Evolutionary conservation across 2,113 vertebrate species (phyloP), one percentile per base, ranked within the genome.

Genomic region (Hippocampus abdominalis): DNA sequence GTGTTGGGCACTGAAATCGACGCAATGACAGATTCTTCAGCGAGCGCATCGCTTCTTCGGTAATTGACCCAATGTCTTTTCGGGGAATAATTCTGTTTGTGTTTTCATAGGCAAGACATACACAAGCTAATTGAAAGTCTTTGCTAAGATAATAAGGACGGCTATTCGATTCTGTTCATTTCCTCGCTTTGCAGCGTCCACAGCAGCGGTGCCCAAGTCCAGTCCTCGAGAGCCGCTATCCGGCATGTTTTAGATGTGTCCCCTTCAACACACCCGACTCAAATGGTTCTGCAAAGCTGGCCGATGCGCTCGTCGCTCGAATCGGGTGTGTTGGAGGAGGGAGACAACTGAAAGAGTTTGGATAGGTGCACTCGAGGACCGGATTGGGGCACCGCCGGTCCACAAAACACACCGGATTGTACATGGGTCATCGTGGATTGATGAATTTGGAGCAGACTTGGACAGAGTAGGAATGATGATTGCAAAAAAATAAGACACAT

Each of bases 21-120:
- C 66, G 62, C 59, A 82, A 83, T 78, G 53, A 72, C 80, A 63
- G 73, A 73, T 78, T 81, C 48, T 74, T 84, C 63, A 74, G 44
- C 69, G 81, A 74, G 44, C 69, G 81, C 53, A 44, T 53, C 42
- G 10, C 42, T 20, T 18, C 18, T 49, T 77, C 62, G 70, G 21
- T 53, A 42, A 69, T 23, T 44, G 54, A 73, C 56, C 63, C 73
- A 61, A 64, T 75, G 69, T 70, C 70, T 72, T 80, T 78, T 51
- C 40, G 67, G 44, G 59, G 21, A 54, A 61, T 7, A 46, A 48
- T 60, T 69, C 72, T 32, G 53, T 53, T 18, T 36, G 10, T 6
- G 25, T 46, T 57, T 32, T 8, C n/a, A 16, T 32, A 5, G 8
- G 13, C 13, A 32, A 16, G 27, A 32, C 5, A 60, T 36, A 44